These are phyloP conservation scores for Thalassarche chlororhynchos DNA, from an alignment of 2,113 vertebrate species.

Conservation along the genomic window DNA sequence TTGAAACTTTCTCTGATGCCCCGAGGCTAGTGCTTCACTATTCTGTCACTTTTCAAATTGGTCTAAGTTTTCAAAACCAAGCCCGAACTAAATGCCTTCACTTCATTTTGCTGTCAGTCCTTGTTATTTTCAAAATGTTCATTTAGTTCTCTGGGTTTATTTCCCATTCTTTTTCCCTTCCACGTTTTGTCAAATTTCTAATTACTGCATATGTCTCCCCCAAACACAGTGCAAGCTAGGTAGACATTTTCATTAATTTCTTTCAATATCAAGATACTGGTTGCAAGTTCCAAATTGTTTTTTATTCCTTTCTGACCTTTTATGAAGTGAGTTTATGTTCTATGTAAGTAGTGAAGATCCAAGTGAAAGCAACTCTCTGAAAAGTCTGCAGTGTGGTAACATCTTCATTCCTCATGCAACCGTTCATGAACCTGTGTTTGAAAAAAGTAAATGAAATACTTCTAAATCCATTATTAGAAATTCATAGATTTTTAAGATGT, in stretches of 20 bases:
- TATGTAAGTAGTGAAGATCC: neutral
- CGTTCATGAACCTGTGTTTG: neutral
- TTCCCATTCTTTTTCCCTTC: neutral
- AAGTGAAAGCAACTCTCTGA: neutral
- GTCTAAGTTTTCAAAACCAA: neutral
- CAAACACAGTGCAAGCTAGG: neutral
- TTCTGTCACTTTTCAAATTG: neutral
- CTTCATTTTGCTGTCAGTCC: neutral
- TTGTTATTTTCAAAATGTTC: neutral
- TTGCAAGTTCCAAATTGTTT: neutral
- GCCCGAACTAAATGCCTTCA: neutral
- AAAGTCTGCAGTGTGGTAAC: neutral
- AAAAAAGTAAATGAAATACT: neutral
- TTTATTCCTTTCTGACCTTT: neutral
- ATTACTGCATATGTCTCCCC: neutral
- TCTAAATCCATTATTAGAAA: neutral
- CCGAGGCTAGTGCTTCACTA: neutral
- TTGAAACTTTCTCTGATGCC: neutral
- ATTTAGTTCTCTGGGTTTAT: neutral
- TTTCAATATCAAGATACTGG: neutral
- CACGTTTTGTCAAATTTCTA: neutral
- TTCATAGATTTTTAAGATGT: neutral
- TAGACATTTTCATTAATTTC: neutral
- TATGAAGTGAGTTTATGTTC: neutral
- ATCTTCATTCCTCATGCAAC: neutral